Conservation (phyloP, 2,113 vertebrate genomes). For the Gavialis gangeticus region DNA sequence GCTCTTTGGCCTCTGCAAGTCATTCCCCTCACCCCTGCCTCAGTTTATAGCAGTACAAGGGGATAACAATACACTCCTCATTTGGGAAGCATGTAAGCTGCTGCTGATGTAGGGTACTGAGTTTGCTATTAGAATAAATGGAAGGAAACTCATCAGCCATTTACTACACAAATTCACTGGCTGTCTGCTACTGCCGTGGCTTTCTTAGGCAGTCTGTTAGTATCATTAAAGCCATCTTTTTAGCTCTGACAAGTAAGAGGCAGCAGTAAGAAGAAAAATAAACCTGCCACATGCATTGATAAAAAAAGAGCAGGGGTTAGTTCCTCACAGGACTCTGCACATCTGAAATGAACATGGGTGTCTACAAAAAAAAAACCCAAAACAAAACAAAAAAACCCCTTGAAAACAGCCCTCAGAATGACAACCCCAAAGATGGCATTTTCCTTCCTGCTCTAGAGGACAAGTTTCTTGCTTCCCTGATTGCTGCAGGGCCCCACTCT, state of each 20-base stretch:
- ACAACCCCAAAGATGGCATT: background rate
- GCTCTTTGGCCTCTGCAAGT: background rate
- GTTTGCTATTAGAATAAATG: background rate
- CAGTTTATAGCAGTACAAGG: background rate
- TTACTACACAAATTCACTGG: background rate
- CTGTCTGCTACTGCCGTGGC: too few species aligned
- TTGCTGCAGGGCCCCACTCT: background rate
- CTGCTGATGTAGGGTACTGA: too few species aligned
- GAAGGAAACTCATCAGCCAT: background rate
- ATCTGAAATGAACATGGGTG: too few species aligned
- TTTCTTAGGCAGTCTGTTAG: background rate
- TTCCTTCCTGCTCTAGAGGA: background rate
- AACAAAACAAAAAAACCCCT: background rate
- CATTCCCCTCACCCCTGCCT: background rate
- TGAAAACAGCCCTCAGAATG: background rate
- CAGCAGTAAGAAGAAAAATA: background rate
- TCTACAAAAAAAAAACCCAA: background rate
- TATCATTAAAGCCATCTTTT: background rate
- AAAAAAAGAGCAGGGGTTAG: background rate
- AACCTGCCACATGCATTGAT: background rate
- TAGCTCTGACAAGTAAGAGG: background rate
- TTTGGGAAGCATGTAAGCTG: too few species aligned
- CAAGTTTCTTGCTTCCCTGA: background rate
- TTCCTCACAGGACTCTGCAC: background rate
- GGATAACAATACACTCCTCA: too few species aligned